Percentiles rank a stretch among this genome's conserved stretches.
These are phyloP conservation scores for Callimico goeldii DNA, from an alignment of 2,797 vertebrate species.

Conservation along the genomic window DNA sequence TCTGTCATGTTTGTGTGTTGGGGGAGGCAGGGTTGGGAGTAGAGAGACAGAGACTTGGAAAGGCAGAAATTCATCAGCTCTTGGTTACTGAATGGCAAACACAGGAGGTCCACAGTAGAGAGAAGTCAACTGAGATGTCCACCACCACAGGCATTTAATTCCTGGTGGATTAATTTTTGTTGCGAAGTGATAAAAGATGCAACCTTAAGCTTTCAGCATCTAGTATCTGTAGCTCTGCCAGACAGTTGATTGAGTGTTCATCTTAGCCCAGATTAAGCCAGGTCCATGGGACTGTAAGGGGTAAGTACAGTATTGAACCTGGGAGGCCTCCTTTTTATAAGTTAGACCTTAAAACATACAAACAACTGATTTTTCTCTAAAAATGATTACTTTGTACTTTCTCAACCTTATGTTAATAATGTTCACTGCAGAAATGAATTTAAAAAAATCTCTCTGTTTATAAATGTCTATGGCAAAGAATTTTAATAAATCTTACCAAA, in stretches of 20 bases:
- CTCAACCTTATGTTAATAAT: background rate
- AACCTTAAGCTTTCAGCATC: background rate
- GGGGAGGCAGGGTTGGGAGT: background rate
- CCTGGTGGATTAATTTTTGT: background rate
- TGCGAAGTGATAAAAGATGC: background rate
- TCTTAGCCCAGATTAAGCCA: background rate
- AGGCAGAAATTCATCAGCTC: background rate
- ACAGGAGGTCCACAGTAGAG: background rate
- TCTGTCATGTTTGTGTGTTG: background rate
- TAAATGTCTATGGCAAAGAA: background rate
- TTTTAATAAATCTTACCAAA: background rate
- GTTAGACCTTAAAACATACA: background rate
- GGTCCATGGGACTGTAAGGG: background rate
- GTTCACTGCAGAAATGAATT: background rate
- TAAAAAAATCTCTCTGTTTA: background rate
- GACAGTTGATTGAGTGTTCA: background rate
- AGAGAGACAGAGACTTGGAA: background rate
- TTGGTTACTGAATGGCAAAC: background rate
- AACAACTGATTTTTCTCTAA: background rate
- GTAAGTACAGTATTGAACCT: background rate
- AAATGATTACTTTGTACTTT: background rate
- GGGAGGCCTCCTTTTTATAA: background rate
- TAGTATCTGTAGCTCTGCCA: background rate
- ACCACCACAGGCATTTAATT: background rate
- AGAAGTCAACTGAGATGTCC: background rate